A percentile compares a stretch with the other conserved stretches of the same genome.
Conservation (phyloP, 2,113 vertebrate genomes). For the Copsychus sechellarum region DNA sequence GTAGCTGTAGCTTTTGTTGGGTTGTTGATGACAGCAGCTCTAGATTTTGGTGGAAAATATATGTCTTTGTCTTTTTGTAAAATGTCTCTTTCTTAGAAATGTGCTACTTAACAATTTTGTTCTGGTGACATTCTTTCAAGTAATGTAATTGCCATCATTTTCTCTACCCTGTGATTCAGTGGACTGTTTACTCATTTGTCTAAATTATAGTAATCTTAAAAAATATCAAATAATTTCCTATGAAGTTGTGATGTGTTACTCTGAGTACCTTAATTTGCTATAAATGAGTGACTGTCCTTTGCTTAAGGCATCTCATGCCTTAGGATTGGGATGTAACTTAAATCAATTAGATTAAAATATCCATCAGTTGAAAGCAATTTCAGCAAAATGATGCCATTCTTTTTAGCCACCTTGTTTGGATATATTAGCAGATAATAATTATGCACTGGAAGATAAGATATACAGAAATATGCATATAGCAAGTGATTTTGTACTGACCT, state of each 20-base stretch:
- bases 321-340: background rate
- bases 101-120: constrained; percentile 37
- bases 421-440: background rate
- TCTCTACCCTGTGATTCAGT: background rate
- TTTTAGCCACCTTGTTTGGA: background rate
- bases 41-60: constrained; percentile 67
- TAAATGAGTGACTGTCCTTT: background rate
- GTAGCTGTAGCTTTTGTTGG: constrained; percentile 75
- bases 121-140: constrained; percentile 14
- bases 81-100: constrained; percentile 52
- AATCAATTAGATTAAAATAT: constrained; percentile 11
- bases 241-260: constrained; percentile 14
- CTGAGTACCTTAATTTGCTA: background rate
- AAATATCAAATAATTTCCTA: background rate
- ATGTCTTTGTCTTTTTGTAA: constrained; percentile 49
- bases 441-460: background rate
- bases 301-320: background rate
- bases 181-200: background rate
- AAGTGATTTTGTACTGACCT: background rate
- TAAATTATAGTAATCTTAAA: constrained; percentile 13
- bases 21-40: constrained; percentile 68
- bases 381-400: background rate
- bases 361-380: background rate
- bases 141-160: background rate
- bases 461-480: background rate